These are phyloP conservation scores for Clunio marinus DNA, from an alignment of 2,888 invertebrate genomes.

Conservation along the genomic window DNA sequence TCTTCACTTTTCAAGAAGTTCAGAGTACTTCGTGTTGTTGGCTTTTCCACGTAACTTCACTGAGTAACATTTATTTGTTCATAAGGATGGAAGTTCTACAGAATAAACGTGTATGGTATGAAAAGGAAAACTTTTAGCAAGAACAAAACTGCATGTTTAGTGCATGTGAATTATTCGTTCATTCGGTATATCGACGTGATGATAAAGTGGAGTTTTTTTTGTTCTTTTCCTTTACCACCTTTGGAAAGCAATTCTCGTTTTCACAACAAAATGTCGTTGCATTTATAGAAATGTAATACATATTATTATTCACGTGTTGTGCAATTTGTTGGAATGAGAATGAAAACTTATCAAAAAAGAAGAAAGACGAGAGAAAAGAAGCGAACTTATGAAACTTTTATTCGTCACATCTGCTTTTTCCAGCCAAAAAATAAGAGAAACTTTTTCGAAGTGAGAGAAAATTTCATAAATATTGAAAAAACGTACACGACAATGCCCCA, in stretches of 20 bases:
- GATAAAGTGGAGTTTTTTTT: slow-evolving; percentile 27
- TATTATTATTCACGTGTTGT: slow-evolving; percentile 37
- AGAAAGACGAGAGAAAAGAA: too few relatives aligned
- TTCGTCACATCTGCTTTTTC: slow-evolving; percentile 35
- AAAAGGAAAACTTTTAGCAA: slow-evolving; percentile 1
- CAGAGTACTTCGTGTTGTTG: background rate
- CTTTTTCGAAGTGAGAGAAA: slow-evolving; percentile 5
- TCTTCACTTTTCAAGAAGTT: background rate
- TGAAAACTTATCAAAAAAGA: too few relatives aligned
- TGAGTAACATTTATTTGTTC: background rate
- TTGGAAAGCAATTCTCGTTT: too few relatives aligned
- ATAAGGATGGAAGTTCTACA: background rate
- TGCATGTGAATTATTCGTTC: background rate
- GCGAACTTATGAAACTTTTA: slow-evolving; percentile 29
- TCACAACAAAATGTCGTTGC: slow-evolving; percentile 10
- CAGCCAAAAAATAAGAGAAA: slow-evolving; percentile 16
- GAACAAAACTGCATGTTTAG: slow-evolving; percentile 18
- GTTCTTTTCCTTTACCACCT: too few relatives aligned
- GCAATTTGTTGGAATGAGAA: slow-evolving; percentile 18
- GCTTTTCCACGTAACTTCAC: background rate
- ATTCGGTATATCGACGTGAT: slow-evolving; percentile 35
- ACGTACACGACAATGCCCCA: background rate
- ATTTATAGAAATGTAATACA: slow-evolving; percentile 32
- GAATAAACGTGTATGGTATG: too few relatives aligned
- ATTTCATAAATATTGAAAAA: slow-evolving; percentile 31